These are phyloP conservation scores for Pammene aurita DNA, from an alignment of 2,888 invertebrate genomes.

Conservation along the genomic window DNA sequence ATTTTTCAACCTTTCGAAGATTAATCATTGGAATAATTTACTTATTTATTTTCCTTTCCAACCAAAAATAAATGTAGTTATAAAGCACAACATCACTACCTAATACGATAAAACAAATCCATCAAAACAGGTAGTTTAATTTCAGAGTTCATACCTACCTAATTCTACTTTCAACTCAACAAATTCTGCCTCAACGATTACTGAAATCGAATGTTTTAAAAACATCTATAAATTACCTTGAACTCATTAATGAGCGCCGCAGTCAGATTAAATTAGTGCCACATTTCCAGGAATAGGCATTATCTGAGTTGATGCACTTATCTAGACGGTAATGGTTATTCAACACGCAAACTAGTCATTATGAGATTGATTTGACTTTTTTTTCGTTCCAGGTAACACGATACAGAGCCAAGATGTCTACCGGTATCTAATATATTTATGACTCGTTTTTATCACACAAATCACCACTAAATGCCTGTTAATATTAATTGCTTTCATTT, in stretches of 20 bases:
- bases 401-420: conserved; percentile 13
- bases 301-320: conserved; percentile 25
- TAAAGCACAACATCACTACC: too few species aligned
- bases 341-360: conserved; percentile 28
- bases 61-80: too few species aligned
- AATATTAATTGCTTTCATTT: conserved; percentile 13
- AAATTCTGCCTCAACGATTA: background rate
- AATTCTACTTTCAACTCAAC: background rate
- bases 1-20: too few species aligned
- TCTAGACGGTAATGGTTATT: conserved; percentile 24
- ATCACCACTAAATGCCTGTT: conserved; percentile 3
- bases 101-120: too few species aligned
- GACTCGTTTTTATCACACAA: conserved; percentile 4
- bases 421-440: conserved; percentile 7
- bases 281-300: conserved; percentile 21
- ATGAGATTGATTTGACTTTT: conserved; percentile 25
- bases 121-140: too few species aligned
- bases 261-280: conserved; percentile 21
- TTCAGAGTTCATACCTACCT: too few species aligned
- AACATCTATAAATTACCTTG: conserved; percentile 20
- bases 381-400: conserved; percentile 31
- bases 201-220: background rate
- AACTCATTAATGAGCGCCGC: conserved; percentile 13
- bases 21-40: too few species aligned
- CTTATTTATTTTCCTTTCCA: too few species aligned